Evolutionary conservation across 2,888 invertebrate species (phyloP).

Genomic region (Aphodius granarius): DNA sequence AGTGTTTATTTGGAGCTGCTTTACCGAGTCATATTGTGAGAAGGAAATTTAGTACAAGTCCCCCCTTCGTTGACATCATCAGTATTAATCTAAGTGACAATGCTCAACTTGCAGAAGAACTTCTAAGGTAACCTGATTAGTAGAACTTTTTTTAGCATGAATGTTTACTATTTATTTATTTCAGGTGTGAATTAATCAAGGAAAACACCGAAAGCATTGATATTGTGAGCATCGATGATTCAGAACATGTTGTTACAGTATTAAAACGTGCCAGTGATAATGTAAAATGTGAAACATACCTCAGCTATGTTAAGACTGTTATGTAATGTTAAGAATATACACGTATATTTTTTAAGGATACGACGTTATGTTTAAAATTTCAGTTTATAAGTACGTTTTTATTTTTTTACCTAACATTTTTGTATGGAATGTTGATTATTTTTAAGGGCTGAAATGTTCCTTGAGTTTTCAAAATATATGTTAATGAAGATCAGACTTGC

Average conservation of each 20-base stretch:
- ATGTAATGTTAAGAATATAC: background rate
- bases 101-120: constrained; percentile 8
- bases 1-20: background rate
- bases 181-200: constrained; percentile 10
- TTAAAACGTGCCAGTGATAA: background rate
- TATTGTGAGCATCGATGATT: background rate
- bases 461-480: background rate
- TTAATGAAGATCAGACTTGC: background rate
- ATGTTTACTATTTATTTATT: background rate
- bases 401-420: background rate
- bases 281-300: background rate
- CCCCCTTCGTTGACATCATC: background rate
- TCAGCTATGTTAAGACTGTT: background rate
- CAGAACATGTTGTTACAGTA: background rate
- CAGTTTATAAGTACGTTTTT: no score
- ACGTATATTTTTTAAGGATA: background rate
- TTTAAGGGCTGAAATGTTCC: background rate
- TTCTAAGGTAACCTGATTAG: constrained; percentile 5
- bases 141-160: background rate
- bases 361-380: background rate
- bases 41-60: background rate
- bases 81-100: background rate
- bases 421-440: background rate
- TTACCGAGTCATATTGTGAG: background rate
- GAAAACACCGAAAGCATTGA: background rate